Percentiles rank a stretch among this genome's conserved stretches.
Evolutionary conservation across 2,888 invertebrate species (phyloP).

Genomic region (Drosophila sordidula): DNA sequence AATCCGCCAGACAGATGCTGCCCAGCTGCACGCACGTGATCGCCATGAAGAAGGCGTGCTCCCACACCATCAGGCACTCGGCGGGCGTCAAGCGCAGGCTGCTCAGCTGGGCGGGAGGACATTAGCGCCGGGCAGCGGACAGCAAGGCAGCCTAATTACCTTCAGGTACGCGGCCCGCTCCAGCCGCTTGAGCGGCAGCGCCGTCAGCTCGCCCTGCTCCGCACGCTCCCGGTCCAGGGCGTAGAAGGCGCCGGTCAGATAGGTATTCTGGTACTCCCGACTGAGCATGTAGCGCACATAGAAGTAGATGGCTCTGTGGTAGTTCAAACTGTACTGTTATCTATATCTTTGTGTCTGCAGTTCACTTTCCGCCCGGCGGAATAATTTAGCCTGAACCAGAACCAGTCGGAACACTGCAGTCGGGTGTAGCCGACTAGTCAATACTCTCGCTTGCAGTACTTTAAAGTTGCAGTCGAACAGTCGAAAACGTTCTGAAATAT

Average conservation of each 20-base stretch:
- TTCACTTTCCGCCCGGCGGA: no score
- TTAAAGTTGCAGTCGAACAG: no score
- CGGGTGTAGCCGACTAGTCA: no score
- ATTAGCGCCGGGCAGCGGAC: no score
- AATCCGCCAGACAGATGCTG: conserved; percentile 91
- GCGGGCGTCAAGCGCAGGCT: conserved; percentile 71
- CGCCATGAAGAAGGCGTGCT: conserved; percentile 86
- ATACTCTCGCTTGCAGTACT: no score
- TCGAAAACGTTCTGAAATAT: no score
- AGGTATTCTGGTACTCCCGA: conserved; percentile 90
- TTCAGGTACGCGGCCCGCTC: conserved; percentile 88
- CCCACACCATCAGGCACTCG: conserved; percentile 74
- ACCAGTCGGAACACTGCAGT: no score
- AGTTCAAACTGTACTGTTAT: no score
- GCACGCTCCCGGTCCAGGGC: conserved; percentile 88
- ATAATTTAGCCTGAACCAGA: no score
- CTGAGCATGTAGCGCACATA: conserved; percentile 89
- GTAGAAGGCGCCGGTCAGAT: conserved; percentile 88
- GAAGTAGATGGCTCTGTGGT: conserved; percentile 88
- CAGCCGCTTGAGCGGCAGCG: conserved; percentile 88
- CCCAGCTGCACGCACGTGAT: conserved; percentile 90
- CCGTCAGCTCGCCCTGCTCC: conserved; percentile 87
- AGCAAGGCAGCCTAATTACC: no score
- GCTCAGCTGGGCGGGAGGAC: conserved; percentile 66
- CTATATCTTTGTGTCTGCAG: no score